Evolutionary conservation across 1,140 invertebrate genomes (phyloP), one percentile per base, ranked within the genome.

Genomic region (Chionoecetes opilio): DNA sequence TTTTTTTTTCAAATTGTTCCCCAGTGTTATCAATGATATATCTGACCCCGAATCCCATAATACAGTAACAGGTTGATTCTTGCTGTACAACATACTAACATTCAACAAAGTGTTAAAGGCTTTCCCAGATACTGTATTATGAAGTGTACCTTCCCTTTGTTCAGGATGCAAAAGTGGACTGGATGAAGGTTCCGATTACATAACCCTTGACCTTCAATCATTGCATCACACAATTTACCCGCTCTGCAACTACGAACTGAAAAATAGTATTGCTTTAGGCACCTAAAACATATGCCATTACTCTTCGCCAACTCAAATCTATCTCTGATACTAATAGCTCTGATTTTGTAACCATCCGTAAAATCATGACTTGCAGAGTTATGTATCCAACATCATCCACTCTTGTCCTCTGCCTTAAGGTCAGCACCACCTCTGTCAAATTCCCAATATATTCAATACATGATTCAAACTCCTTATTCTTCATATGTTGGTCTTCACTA

Each of bases 21-120:
- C n/a, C n/a, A n/a, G n/a, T n/a, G n/a, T n/a, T n/a, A n/a, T n/a
- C n/a, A n/a, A n/a, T n/a, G n/a, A n/a, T n/a, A n/a, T n/a, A n/a
- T 88, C 86, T 6, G 86, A 88, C 3, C 86, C 86, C 34, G 86
- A 88, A 88, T 88, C 86, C 86, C 86, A 88, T 6, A 46, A 14
- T 14, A 46, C 41, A 5, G 14, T 46, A 14, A 46, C 14, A 46
- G 41, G 41, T 46, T 46, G 41, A 46, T 5, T 46, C 5, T 46
- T 14, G 14, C 41, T 46, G 41, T 46, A 46, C 14, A 46, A 6
- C 14, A 14, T 46, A 46, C 41, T 46, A 8, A 34, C 5, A 88
- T 35, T 37, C 35, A 37, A 32, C 41, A 46, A 46, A 14, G 41
- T 46, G 41, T 46, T 46, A 46, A 46, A 14, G 14, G 41, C 5